Evolutionary conservation across 2,888 invertebrate species (phyloP).

Genomic region (Stenolophus ochropezus): DNA sequence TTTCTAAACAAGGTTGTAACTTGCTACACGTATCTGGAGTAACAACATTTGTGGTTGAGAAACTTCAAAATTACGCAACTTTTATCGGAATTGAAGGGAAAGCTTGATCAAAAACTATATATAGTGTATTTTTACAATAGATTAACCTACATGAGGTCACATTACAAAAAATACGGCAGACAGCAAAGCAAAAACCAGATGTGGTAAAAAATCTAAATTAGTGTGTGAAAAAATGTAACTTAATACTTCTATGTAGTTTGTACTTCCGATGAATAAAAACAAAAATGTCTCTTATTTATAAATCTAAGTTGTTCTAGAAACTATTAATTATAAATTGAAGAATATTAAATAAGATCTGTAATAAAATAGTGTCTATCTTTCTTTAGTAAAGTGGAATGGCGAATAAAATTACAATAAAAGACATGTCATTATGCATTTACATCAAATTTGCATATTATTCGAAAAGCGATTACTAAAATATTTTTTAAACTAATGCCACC

Average conservation of each 20-base stretch:
- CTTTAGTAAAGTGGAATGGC: not conserved
- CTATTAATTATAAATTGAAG: too few species aligned
- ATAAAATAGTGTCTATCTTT: not conserved
- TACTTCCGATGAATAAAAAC: not conserved
- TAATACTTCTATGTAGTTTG: not conserved
- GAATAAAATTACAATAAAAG: not conserved
- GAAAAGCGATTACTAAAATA: not conserved
- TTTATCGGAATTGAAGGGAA: not conserved
- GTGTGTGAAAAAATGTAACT: not conserved
- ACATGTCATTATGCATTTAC: not conserved
- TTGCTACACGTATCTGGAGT: not conserved
- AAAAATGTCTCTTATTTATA: not conserved
- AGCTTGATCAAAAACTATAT: not conserved
- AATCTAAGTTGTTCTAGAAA: not conserved
- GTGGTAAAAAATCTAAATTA: not conserved
- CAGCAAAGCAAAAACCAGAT: not conserved
- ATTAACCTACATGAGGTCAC: not conserved
- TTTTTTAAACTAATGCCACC: not conserved
- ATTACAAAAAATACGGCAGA: not conserved
- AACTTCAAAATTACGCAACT: not conserved
- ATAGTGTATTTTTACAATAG: not conserved
- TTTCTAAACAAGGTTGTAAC: not conserved
- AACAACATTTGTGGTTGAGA: constrained; percentile 13
- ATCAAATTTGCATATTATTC: not conserved
- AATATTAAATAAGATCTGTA: too few species aligned